Conservation (phyloP, 1,140 invertebrate species). For the Anadara kagoshimensis region DNA sequence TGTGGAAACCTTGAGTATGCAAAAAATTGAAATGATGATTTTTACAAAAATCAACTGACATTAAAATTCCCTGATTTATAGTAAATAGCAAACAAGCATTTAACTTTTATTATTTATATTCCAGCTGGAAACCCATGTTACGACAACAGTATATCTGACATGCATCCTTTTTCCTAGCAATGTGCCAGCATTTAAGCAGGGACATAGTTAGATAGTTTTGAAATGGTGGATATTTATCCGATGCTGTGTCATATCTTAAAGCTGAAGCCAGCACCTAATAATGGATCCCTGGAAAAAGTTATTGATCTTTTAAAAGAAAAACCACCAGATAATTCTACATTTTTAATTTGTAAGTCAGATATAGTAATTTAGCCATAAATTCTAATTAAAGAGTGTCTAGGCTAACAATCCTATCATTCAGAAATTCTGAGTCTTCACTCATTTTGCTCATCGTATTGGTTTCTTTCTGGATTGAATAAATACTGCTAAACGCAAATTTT, state of each 20-base stretch:
- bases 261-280: conserved; percentile 62
- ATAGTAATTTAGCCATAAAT: background rate
- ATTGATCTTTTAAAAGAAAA: background rate
- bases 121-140: conserved; percentile 61
- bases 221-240: conserved; percentile 81
- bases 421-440: too few species aligned
- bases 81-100: background rate
- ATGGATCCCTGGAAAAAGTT: conserved; percentile 53
- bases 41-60: too few species aligned
- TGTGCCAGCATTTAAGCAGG: conserved; percentile 78
- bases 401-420: background rate
- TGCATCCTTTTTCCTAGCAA: conserved; percentile 84
- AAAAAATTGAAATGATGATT: too few species aligned
- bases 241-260: conserved; percentile 80
- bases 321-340: conserved; percentile 10
- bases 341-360: conserved; percentile 19
- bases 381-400: background rate
- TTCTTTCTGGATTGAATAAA: too few species aligned
- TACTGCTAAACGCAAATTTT: background rate
- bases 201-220: conserved; percentile 76
- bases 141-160: conserved; percentile 69
- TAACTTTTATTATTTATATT: background rate
- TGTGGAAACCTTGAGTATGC: too few species aligned
- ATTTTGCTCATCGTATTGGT: too few species aligned
- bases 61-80: too few species aligned